Conservation (phyloP, 2,797 vertebrate species). For the Chiloscyllium punctatum region DNA sequence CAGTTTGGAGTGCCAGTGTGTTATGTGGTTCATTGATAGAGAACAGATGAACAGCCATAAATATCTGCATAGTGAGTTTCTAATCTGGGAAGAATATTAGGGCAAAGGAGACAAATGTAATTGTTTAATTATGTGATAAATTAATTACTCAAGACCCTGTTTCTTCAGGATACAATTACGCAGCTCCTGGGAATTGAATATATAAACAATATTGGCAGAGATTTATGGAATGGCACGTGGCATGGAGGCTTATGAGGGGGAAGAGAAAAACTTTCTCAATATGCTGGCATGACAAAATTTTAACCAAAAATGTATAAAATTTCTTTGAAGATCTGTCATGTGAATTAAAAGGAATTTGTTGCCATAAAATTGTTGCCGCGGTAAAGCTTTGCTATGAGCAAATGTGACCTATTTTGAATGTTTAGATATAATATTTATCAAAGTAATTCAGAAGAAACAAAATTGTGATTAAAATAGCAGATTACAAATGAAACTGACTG, state of each 20-base stretch:
- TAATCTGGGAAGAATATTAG: not conserved
- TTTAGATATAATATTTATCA: not conserved
- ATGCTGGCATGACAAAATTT: not conserved
- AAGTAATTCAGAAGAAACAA: not conserved
- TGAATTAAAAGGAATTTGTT: conserved; percentile 20
- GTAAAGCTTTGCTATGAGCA: not conserved
- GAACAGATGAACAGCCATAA: not conserved
- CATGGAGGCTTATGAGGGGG: not conserved
- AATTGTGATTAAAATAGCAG: not conserved
- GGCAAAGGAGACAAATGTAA: not conserved
- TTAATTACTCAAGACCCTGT: not conserved
- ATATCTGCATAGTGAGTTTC: not conserved
- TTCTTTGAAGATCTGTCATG: conserved; percentile 7
- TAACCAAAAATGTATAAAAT: not conserved
- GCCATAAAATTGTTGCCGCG: not conserved
- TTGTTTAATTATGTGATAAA: not conserved
- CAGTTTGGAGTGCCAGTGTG: not conserved
- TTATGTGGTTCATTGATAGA: not conserved
- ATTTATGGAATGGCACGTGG: not conserved
- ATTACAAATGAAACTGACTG: not conserved
- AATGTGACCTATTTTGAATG: not conserved
- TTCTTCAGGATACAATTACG: not conserved
- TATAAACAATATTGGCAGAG: not conserved
- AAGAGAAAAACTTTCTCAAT: not conserved
- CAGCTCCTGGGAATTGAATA: not conserved